Evolutionary conservation across 2,888 invertebrate genomes (phyloP).

Genomic region (Aphrophora alni): DNA sequence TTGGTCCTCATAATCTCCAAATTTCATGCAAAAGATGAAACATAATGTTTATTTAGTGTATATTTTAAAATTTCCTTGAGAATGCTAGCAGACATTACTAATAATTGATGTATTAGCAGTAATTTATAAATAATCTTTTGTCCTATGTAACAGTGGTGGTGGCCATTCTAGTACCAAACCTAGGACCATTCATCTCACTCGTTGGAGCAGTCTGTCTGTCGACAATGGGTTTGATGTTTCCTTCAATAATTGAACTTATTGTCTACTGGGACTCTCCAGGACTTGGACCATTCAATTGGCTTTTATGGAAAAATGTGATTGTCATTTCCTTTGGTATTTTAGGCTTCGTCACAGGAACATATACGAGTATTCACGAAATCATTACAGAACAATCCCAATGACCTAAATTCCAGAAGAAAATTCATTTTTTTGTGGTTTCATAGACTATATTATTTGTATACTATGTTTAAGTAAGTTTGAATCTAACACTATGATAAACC

Average conservation of each 20-base stretch:
- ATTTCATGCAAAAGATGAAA: no score
- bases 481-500: background rate
- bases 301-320: slow-evolving; percentile 75
- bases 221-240: slow-evolving; percentile 90
- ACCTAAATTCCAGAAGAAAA: background rate
- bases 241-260: slow-evolving; percentile 86
- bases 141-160: slow-evolving; percentile 63
- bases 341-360: slow-evolving; percentile 80
- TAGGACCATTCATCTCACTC: slow-evolving; percentile 92
- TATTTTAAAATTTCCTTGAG: no score
- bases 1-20: no score
- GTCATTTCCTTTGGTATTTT: slow-evolving; percentile 76
- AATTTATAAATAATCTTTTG: background rate
- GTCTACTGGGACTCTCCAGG: slow-evolving; percentile 81
- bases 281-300: slow-evolving; percentile 75
- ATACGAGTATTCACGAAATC: slow-evolving; percentile 80
- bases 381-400: background rate
- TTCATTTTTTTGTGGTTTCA: background rate
- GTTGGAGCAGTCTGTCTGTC: slow-evolving; percentile 94
- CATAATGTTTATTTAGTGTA: no score
- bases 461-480: background rate
- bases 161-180: slow-evolving; percentile 85
- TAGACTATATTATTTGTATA: slow-evolving; percentile 3
- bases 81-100: no score
- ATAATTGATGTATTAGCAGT: no score